Percentiles rank a stretch among this genome's conserved stretches.
phyloP scores from a whole-genome alignment of 2,113 vertebrate genomes.

The Dryoscopus gambensis region DNA sequence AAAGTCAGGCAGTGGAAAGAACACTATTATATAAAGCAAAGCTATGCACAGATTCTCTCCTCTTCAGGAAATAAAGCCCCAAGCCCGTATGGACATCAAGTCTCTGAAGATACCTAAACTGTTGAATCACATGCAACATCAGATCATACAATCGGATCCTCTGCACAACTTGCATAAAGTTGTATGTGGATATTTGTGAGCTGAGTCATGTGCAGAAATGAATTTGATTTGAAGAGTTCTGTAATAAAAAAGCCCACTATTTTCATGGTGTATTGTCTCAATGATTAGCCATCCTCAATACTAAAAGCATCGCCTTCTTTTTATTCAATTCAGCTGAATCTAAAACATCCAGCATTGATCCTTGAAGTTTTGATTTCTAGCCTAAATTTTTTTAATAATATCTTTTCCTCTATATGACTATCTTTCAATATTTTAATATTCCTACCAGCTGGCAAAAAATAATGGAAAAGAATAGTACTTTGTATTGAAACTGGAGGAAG shows the following conservation, averaged over 20 bases:
- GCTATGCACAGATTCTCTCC: fast-evolving
- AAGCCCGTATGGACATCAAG: not conserved
- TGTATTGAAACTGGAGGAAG: not conserved
- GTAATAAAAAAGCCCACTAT: fast-evolving
- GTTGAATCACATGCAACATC: not conserved
- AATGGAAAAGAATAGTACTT: not conserved
- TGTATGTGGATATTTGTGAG: not conserved
- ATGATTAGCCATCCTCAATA: not conserved
- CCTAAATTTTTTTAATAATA: not conserved
- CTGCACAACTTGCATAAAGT: fast-evolving
- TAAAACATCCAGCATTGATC: not conserved
- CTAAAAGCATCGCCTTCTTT: not conserved
- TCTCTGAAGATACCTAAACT: not conserved
- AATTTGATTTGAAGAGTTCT: not conserved
- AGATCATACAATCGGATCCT: not conserved
- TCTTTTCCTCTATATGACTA: not conserved
- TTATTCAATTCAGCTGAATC: not conserved
- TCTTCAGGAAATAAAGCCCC: not conserved
- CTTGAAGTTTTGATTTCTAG: not conserved
- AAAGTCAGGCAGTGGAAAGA: not conserved
- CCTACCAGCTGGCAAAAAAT: not conserved
- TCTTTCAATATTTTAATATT: not conserved
- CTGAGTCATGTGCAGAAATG: not conserved
- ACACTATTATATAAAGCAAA: not conserved
- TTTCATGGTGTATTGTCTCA: not conserved